Base-by-base conservation (phyloP, 2,888 invertebrate species). In the Megalurothrips usitatus region DNA sequence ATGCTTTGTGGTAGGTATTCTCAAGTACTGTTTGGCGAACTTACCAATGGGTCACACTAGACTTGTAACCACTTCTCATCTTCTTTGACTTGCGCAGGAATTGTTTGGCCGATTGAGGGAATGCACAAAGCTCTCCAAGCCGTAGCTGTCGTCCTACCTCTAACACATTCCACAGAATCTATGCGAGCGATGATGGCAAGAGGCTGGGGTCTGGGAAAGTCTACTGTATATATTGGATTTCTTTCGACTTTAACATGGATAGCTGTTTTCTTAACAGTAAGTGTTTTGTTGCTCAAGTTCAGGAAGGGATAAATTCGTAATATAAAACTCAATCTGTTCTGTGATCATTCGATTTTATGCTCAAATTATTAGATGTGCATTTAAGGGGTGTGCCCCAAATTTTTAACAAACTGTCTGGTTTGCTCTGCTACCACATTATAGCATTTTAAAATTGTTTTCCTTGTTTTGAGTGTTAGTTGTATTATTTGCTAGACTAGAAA, bases 81-180 rank as follows among this genome's bases (percentile, higher is more conserved):
- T 43, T 79, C 78, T 68, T 79, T 78, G 79, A 81, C 23, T 81
- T 81, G 85, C 85, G 14, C 84, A 89, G 90, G 90, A 80, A 96
- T 97, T 82, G 94, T 98, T 84, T 98, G 98, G 98, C 98, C 98
- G 0, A 90, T 96, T 82, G 96, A 98, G 89, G 96, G 94, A 75
- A 97, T 98, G 94, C 95, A 96, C 86, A 87, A 90, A 0, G 85
- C 92, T 78, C 88, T 96, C 8, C 91, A 91, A 86, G 92, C 92
- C 86, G 84, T 96, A 78, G 93, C 95, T 84, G 92, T 90, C 84
- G 88, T 94, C 78, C 89, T 97, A 28, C 97, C 97, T 0, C 89
- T 97, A 26, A 97, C 97, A 0, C 93, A 94, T 84, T 94, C 96
- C 0, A 96, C 96, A 0, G 96, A 97, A 84, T 94, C 96, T 2